Conservation (phyloP, 2,888 invertebrate genomes). For the Sarcophaga variegata region DNA sequence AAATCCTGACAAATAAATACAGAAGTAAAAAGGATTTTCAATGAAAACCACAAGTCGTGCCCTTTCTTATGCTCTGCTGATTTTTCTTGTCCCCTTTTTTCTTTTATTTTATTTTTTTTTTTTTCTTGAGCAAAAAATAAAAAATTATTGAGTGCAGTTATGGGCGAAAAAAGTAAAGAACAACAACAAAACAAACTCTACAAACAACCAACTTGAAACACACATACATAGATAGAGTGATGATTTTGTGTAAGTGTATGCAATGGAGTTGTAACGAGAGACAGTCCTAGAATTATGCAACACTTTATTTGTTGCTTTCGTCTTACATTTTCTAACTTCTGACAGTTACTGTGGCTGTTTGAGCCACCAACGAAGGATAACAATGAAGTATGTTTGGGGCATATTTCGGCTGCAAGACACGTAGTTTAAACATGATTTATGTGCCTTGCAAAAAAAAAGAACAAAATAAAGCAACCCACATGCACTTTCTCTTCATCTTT, state of each 20-base stretch:
- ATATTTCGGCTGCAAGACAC: slow-evolving; percentile 65
- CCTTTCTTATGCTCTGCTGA: slow-evolving; percentile 59
- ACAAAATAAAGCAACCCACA: not conserved
- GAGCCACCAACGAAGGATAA: slow-evolving; percentile 40
- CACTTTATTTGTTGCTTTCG: slow-evolving; percentile 18
- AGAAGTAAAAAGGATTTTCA: slow-evolving; percentile 33
- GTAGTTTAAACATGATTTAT: slow-evolving; percentile 69
- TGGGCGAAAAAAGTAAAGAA: not conserved
- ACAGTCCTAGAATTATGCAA: slow-evolving; percentile 13
- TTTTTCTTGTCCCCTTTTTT: not conserved
- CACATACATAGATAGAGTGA: not conserved
- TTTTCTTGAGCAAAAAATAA: not conserved
- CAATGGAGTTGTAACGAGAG: not conserved
- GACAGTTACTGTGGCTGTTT: slow-evolving; percentile 40
- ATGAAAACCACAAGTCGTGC: slow-evolving; percentile 61
- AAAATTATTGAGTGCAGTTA: slow-evolving; percentile 4
- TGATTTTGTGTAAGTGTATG: not conserved
- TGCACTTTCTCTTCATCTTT: not conserved
- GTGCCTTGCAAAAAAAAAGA: slow-evolving; percentile 35
- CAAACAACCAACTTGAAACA: slow-evolving; percentile 61
- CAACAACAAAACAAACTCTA: slow-evolving; percentile 29
- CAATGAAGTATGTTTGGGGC: slow-evolving; percentile 59
- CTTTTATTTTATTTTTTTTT: too few species aligned
- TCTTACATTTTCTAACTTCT: slow-evolving; percentile 31
- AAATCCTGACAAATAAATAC: slow-evolving; percentile 35